Evolutionary conservation across 2,797 vertebrate genomes (phyloP), one percentile per base, ranked within the genome.

Genomic region (Podargus strigoides): DNA sequence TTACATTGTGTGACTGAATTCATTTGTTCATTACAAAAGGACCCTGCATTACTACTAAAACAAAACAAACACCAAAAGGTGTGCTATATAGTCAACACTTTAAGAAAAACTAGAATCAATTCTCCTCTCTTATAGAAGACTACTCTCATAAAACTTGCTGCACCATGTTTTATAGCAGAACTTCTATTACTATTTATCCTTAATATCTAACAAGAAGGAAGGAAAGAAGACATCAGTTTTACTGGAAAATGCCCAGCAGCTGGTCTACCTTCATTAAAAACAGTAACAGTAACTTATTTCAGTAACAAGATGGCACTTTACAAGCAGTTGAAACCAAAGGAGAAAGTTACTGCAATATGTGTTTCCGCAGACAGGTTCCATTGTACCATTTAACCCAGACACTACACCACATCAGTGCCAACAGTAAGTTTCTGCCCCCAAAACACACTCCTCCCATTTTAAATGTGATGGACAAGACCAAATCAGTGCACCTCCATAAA

Each of bases 401-500:
- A 3, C 20, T 12, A 15, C 16, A 42, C 62, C 16, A 14, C 0
- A 2, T 12, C 50, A 64, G 46, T 3, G 14, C 46, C 81, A 68
- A 26, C 37, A 28, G 46, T 7, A 12, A 20, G 27, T 23, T 79
- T 44, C 3, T 56, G 30, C 12, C 41, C 63, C 20, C 18, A 13
- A 85, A 73, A 32, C 41, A n/a, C 37, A 5, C 15, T 69, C 17
- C 32, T 26, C 9, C 3, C 7, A 3, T 8, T 37, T 67, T 3
- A 67, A 63, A 49, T 2, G 14, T 0, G 28, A 87, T 3, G 1
- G 37, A 28, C 34, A 18, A 6, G 50, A 28, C 9, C 3, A 2
- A 60, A 72, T 42, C 6, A 68, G 30, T 4, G 2, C 7, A 30
- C 14, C 41, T 37, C 46, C 30, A n/a, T 5, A 11, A 75, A 28